phyloP scores from a whole-genome alignment of 2,797 vertebrate species.

The Kryptolebias ocellatus region DNA sequence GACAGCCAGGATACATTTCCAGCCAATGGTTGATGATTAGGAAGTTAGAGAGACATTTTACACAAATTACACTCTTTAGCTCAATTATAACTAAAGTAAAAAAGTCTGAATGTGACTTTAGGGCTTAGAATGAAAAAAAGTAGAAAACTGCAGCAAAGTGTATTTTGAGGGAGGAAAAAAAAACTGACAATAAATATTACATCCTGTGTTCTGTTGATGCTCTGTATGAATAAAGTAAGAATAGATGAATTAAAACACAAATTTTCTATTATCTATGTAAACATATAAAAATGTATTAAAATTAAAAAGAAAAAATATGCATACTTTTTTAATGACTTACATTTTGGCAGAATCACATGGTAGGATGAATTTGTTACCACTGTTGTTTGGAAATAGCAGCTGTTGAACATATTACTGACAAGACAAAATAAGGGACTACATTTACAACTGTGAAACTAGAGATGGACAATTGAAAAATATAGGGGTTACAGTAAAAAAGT shows the following conservation, averaged over 20 bases:
- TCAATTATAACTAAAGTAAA: conserved; percentile 9
- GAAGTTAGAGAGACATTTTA: conserved; percentile 15
- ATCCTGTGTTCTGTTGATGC: too few relatives aligned
- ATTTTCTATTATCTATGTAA: too few relatives aligned
- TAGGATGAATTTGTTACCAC: background rate
- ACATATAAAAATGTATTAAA: background rate
- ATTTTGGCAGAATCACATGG: background rate
- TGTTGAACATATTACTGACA: background rate
- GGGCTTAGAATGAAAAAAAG: background rate
- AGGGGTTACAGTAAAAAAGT: conserved; percentile 6
- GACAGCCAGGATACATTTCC: background rate
- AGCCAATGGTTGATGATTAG: conserved; percentile 10
- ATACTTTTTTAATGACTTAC: background rate
- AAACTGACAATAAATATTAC: too few relatives aligned
- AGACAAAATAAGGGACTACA: background rate
- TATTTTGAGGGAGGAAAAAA: conserved; percentile 9
- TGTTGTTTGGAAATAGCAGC: background rate
- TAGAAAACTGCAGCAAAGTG: conserved; percentile 8
- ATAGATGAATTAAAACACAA: too few relatives aligned
- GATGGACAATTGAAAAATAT: background rate
- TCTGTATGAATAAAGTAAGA: too few relatives aligned
- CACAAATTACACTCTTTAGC: conserved; percentile 9
- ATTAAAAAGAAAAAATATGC: background rate
- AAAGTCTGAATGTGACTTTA: conserved; percentile 15
- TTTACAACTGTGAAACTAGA: background rate